Evolutionary conservation across 2,888 invertebrate species (phyloP).

Genomic region (Hypselothyrea guttata): DNA sequence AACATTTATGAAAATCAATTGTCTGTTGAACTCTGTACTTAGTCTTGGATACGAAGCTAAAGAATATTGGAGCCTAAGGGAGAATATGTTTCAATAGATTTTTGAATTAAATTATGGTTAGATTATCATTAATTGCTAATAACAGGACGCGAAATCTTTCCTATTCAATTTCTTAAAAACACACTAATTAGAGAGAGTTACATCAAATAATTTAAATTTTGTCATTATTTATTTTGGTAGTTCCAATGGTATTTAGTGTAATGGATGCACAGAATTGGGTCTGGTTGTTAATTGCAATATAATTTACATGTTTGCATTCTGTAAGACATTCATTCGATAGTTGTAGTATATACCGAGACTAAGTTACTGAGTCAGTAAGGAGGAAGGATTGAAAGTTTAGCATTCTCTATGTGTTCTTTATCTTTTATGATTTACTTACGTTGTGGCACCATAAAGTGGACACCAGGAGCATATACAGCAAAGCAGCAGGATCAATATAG

Average conservation of each 20-base stretch:
- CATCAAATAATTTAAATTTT: background rate
- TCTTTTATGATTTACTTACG: constrained; percentile 82
- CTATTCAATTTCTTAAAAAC: constrained; percentile 2
- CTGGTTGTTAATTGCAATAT: no score
- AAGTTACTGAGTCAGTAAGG: constrained; percentile 52
- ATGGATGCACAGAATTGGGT: no score
- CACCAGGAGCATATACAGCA: constrained; percentile 94
- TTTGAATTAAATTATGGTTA: background rate
- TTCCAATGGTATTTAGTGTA: no score
- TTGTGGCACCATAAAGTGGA: constrained; percentile 90
- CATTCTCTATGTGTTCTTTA: background rate
- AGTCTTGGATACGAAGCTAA: constrained; percentile 46
- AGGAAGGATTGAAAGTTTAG: constrained; percentile 14
- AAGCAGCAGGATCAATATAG: constrained; percentile 88
- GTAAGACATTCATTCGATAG: no score
- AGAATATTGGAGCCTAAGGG: no score
- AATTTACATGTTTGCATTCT: no score
- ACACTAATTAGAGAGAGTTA: background rate
- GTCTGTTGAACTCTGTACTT: constrained; percentile 37
- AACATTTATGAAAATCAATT: constrained; percentile 13
- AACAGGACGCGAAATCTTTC: no score
- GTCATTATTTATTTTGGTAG: no score
- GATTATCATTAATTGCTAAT: no score
- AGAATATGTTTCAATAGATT: constrained; percentile 13
- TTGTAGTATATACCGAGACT: constrained; percentile 33